Evolutionary conservation across 53 echinoderm and acorn worm species (phyloP).

Genomic region (Patiria pectinifera): DNA sequence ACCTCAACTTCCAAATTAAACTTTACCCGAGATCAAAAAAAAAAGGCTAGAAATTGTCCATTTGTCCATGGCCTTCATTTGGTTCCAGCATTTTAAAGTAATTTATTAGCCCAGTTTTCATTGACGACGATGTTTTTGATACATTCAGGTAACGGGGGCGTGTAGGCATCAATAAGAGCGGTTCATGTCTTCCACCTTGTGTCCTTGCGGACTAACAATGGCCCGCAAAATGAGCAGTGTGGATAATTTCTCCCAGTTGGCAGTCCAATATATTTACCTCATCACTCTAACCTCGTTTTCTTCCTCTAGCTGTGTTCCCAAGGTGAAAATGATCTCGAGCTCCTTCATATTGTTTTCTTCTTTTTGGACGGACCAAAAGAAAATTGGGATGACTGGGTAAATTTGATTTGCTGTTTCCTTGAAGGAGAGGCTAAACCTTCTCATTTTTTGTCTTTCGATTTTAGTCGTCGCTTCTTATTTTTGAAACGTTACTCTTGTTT

Average conservation of each 20-base stretch:
- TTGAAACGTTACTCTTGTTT: neutral
- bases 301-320: neutral
- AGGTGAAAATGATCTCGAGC: constrained; percentile 19
- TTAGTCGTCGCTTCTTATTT: neutral
- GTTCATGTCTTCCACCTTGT: neutral
- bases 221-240: constrained; percentile 19
- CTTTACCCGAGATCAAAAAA: neutral
- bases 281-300: neutral
- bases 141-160: neutral
- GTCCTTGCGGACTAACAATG: constrained; percentile 38
- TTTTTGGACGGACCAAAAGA: neutral
- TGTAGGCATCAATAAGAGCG: constrained; percentile 14
- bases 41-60: neutral
- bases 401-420: constrained; percentile 1
- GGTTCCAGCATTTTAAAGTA: constrained; percentile 5
- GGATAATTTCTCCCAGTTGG: neutral
- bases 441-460: neutral
- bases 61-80: neutral
- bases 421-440: neutral
- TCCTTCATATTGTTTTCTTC: neutral
- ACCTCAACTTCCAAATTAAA: neutral
- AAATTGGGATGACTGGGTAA: neutral
- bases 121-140: neutral
- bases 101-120: constrained; percentile 51
- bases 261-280: neutral